These are phyloP conservation scores for Phasianus colchicus DNA, from an alignment of 2,113 vertebrate genomes.

Conservation along the genomic window DNA sequence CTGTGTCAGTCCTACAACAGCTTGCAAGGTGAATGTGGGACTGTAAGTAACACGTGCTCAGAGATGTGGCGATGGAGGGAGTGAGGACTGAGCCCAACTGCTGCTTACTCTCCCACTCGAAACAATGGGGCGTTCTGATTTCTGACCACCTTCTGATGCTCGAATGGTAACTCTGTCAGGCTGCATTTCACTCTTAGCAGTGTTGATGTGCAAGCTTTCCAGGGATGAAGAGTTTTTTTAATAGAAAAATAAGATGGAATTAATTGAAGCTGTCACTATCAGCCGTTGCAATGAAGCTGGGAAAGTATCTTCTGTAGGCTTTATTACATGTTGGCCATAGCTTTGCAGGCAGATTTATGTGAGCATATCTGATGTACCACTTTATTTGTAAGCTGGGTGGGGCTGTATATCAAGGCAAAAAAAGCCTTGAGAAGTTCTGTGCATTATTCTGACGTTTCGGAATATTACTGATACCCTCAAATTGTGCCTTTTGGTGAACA, in stretches of 20 bases:
- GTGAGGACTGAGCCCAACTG: not conserved
- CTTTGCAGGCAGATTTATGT: not conserved
- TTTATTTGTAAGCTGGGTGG: not conserved
- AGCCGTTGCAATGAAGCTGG: not conserved
- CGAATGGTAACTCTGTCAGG: not conserved
- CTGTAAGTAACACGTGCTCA: not conserved
- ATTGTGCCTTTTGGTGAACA: not conserved
- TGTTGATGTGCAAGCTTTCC: not conserved
- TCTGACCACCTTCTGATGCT: not conserved
- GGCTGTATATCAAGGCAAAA: not conserved
- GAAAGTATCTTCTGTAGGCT: not conserved
- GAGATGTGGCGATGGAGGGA: not conserved
- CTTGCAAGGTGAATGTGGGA: not conserved
- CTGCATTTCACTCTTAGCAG: not conserved
- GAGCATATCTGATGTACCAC: not conserved
- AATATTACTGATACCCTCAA: not conserved
- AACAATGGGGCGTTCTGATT: not conserved
- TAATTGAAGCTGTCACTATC: not conserved
- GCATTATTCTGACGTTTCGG: not conserved
- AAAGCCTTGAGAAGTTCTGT: not conserved
- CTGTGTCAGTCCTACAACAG: fast-evolving
- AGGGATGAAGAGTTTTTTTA: not conserved
- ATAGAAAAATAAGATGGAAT: not conserved
- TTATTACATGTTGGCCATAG: not conserved
- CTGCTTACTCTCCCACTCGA: too few relatives aligned